phyloP scores from a whole-genome alignment of 2,888 invertebrate genomes.

The Drosophila seclusa region DNA sequence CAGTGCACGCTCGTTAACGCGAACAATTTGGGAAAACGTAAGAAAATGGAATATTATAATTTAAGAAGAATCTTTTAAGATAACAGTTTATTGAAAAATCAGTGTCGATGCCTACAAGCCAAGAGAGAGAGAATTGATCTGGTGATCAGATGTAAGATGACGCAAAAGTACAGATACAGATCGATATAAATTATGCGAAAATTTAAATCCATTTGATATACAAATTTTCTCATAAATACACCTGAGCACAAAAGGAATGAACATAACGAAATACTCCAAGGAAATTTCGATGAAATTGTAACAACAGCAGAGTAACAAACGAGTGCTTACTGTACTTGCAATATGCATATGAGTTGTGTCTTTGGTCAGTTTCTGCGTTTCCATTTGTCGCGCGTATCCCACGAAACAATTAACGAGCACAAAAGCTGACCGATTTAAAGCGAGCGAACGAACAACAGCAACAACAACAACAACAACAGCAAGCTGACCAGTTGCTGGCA shows the following conservation, averaged over 20 bases:
- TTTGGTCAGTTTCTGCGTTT: conserved; percentile 22
- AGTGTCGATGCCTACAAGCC: background rate
- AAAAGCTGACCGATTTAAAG: conserved; percentile 64
- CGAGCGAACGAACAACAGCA: conserved; percentile 18
- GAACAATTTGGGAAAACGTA: background rate
- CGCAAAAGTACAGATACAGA: background rate
- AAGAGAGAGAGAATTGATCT: background rate
- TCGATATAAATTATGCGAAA: background rate
- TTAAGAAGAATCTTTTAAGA: background rate
- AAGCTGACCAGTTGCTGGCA: conserved; percentile 63
- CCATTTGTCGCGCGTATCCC: conserved; percentile 64
- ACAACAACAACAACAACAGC: conserved; percentile 25
- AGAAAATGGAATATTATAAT: background rate
- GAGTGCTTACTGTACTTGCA: conserved; percentile 35
- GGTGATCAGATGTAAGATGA: background rate
- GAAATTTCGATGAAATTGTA: background rate
- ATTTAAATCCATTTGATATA: background rate
- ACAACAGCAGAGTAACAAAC: background rate
- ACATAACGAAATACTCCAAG: background rate
- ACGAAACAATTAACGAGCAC: conserved; percentile 67
- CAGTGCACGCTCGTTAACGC: conserved; percentile 13
- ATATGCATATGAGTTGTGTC: conserved; percentile 33
- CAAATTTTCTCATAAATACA: background rate
- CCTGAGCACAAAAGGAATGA: background rate
- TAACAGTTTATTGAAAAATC: background rate